Percentiles rank a stretch among this genome's conserved stretches.
These are phyloP conservation scores for Falcaria lacertinaria DNA, from an alignment of 2,888 invertebrate genomes.

Conservation along the genomic window DNA sequence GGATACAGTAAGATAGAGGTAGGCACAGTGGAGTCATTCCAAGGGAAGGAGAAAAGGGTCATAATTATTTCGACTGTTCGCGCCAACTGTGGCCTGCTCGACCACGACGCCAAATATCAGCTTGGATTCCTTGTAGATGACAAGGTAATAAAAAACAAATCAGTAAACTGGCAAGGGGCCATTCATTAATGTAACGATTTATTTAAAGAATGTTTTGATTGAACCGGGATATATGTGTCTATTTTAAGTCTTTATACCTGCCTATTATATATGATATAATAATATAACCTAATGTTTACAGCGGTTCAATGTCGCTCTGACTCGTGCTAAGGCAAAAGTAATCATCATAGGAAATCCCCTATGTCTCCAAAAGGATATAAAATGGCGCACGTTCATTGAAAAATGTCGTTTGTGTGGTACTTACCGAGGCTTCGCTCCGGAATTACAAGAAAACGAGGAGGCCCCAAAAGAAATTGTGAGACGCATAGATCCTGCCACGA, in stretches of 20 bases:
- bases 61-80: constrained; percentile 91
- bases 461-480: constrained; percentile 6
- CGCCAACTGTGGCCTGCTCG: constrained; percentile 76
- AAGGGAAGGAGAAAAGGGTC: constrained; percentile 90
- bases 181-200: no score
- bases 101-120: constrained; percentile 74
- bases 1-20: constrained; percentile 77
- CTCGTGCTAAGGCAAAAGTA: constrained; percentile 85
- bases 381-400: constrained; percentile 58
- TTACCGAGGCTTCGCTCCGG: constrained; percentile 43
- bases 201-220: no score
- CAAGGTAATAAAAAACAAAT: constrained; percentile 36
- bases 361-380: constrained; percentile 47
- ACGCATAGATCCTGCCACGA: constrained; percentile 9
- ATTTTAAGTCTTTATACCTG: no score
- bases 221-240: no score
- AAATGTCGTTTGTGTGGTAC: constrained; percentile 43
- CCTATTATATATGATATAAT: no score
- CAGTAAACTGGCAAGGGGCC: no score
- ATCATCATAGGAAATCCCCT: constrained; percentile 78
- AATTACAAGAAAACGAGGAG: background rate
- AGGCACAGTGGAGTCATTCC: constrained; percentile 93
- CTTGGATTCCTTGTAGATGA: constrained; percentile 78
- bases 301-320: constrained; percentile 87
- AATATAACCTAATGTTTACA: no score